Percentiles rank a stretch among this genome's conserved stretches.
Conservation (phyloP, 2,888 invertebrate genomes). For the Melinopterus prodromus region DNA sequence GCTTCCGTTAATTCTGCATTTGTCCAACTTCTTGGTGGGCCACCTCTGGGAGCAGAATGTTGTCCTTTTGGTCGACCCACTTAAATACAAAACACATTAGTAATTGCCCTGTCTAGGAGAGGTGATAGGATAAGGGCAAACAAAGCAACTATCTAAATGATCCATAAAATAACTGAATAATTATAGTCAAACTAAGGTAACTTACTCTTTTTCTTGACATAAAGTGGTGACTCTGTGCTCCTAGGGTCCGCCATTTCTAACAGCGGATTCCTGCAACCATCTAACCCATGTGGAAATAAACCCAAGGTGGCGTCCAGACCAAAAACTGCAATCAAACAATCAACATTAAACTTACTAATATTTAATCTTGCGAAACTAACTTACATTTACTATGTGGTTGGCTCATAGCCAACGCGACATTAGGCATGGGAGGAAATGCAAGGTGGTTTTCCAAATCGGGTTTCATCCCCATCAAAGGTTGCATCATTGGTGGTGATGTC, state of each 20-base stretch:
- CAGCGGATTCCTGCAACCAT: slow-evolving; percentile 76
- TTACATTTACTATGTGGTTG: slow-evolving; percentile 82
- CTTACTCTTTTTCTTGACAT: slow-evolving; percentile 84
- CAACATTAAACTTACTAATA: not conserved
- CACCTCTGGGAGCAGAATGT: slow-evolving; percentile 89
- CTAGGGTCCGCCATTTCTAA: slow-evolving; percentile 79
- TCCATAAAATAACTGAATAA: too few species aligned
- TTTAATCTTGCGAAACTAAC: slow-evolving; percentile 41
- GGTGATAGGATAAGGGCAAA: too few species aligned
- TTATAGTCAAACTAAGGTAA: not conserved
- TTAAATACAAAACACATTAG: slow-evolving; percentile 44
- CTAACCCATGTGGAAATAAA: slow-evolving; percentile 79
- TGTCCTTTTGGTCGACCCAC: slow-evolving; percentile 89
- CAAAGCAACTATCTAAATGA: too few species aligned
- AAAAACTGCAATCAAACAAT: slow-evolving; percentile 68
- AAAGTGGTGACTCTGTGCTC: slow-evolving; percentile 71
- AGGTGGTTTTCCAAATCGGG: slow-evolving; percentile 61
- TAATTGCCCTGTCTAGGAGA: too few species aligned
- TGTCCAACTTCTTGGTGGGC: slow-evolving; percentile 92
- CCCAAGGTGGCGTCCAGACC: slow-evolving; percentile 78
- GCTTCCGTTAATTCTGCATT: slow-evolving; percentile 91
- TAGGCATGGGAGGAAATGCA: slow-evolving; percentile 78
- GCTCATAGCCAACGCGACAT: slow-evolving; percentile 79
- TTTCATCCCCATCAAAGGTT: slow-evolving; percentile 59
- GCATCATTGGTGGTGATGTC: slow-evolving; percentile 66